Percentiles rank a stretch among this genome's conserved stretches.
Conservation (phyloP, 1,140 invertebrate genomes). For the Parasteatoda tepidariorum region DNA sequence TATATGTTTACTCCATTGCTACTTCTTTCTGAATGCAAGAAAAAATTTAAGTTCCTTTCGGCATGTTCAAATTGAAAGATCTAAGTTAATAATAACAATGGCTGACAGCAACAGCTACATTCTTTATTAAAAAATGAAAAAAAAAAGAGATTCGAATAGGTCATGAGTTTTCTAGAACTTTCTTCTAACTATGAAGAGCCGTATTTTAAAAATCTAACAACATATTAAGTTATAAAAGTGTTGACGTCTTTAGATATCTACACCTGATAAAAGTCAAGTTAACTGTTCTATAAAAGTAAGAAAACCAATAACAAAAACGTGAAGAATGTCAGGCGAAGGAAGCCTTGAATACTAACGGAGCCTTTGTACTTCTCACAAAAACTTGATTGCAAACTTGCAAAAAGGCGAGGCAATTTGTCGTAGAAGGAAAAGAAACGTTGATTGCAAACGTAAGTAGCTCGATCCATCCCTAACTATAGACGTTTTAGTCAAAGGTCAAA, state of each 20-base stretch:
- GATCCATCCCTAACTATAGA: neutral
- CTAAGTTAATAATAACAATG: no score
- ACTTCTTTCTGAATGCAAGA: no score
- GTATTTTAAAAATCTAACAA: no score
- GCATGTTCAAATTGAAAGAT: no score
- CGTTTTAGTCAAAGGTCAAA: conserved; percentile 30
- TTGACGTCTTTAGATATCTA: neutral
- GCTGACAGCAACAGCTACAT: no score
- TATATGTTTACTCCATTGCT: no score
- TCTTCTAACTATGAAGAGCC: no score
- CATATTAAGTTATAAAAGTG: neutral
- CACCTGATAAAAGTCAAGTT: neutral
- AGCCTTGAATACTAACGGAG: conserved; percentile 8
- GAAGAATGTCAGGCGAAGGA: neutral
- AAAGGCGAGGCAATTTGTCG: neutral
- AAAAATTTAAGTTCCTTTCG: no score
- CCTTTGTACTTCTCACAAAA: neutral
- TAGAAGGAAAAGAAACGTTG: neutral
- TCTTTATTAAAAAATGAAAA: no score
- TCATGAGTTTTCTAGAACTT: no score
- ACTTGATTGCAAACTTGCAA: conserved; percentile 8
- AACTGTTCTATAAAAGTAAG: neutral
- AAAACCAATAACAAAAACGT: neutral
- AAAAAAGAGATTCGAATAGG: no score
- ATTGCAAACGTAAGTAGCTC: conserved; percentile 21